Evolutionary conservation across 35 echinoderm and acorn worm species (phyloP).

Genomic region (Lytechinus pictus): DNA sequence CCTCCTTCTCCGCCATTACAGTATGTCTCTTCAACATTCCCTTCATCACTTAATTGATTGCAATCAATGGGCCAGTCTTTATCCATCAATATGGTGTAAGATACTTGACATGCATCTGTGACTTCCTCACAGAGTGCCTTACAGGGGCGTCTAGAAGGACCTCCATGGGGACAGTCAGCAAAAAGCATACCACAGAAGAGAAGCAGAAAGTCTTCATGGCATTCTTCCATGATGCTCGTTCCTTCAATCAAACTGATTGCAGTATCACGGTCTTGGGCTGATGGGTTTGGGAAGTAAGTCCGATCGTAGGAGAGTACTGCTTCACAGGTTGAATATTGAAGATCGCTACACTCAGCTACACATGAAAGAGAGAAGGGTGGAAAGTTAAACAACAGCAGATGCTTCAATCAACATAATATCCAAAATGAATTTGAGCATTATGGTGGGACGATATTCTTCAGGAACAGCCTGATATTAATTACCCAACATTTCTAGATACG

Average conservation of each 20-base stretch:
- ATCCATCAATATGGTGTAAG: not conserved
- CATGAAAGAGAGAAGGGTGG: not conserved
- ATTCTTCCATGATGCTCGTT: not conserved
- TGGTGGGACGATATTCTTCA: no score
- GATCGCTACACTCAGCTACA: not conserved
- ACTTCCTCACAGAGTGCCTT: conserved; percentile 18
- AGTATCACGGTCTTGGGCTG: not conserved
- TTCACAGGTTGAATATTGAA: not conserved
- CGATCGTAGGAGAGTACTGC: not conserved
- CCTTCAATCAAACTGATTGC: not conserved
- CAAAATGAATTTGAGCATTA: no score
- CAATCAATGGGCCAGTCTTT: not conserved
- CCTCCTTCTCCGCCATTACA: conserved; percentile 25
- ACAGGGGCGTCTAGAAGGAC: conserved; percentile 3
- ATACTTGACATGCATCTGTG: not conserved
- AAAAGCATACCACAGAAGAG: conserved; percentile 9
- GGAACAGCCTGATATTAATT: no score
- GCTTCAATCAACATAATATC: no score
- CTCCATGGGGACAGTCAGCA: conserved; percentile 18
- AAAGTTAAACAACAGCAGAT: no score
- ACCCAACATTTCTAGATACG: no score
- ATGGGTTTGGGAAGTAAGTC: conserved; percentile 25
- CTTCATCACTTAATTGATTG: not conserved
- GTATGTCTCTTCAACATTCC: not conserved
- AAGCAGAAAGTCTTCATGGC: conserved; percentile 2